Base-by-base conservation (phyloP, 2,113 vertebrate species). In the Myotis brandtii region DNA sequence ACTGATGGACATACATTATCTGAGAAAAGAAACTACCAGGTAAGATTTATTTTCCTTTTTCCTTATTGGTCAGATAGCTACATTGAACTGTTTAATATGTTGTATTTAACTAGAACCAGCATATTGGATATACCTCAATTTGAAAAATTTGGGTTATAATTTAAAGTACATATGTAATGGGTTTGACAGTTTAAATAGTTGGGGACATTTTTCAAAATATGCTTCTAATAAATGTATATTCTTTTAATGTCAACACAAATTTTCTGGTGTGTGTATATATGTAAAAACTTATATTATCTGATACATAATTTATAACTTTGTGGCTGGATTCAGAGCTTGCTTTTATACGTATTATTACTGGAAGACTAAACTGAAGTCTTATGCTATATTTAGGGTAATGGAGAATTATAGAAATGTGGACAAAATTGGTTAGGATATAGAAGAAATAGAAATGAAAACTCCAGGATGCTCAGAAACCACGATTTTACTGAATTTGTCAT, bases 1-100 rank as follows among this genome's bases (percentile, higher is more conserved):
- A 98, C 97, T 98, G 97, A 98, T 98, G 97, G 97, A 98, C 97
- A 98, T 98, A 98, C 97, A 98, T 98, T 98, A 98, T 98, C 97
- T 98, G 97, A 98, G 96, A 98, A 98, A 98, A 98, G 97, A 98
- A 98, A 98, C 97, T 98, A 97, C 97, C 97, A 98, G 97, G 97
- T 98, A 98, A 97, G 97, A 93, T 69, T 12, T 84, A 64, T 30
- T 76, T 73, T 17, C 8, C 18, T 32, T 85, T 90, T 88, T 85
- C 48, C 86, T 20, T 85, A 0, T 94, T 89, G 43, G 16, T 93
- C 18, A 73, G 77, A 62, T 81, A 92, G 52, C 30, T 97, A 17
- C 18, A 73, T 67, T 76, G 72, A 91, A 82, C 27, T 92, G 64
- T 96, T 89, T 87, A 76, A 56, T 70, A 4, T 92, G 46, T 93